Conservation (phyloP, 2,797 vertebrate genomes). For the Phalloptychus januarius region DNA sequence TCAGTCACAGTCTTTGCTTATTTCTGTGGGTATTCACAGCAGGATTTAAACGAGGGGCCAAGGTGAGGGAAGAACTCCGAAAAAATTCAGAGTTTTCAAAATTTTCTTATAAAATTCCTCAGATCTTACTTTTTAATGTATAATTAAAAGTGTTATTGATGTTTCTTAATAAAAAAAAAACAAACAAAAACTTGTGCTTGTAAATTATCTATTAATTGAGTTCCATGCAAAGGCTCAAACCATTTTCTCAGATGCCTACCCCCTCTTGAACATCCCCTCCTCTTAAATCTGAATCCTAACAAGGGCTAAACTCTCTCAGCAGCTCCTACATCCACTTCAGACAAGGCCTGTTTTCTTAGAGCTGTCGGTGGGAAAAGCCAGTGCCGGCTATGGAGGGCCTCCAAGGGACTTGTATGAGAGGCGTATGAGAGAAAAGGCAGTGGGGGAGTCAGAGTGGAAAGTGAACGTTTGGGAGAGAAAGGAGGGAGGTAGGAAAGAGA, state of each 20-base stretch:
- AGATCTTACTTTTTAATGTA: slow-evolving; percentile 23
- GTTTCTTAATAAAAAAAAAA: slow-evolving; percentile 11
- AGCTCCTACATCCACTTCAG: slow-evolving; percentile 72
- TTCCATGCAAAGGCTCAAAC: slow-evolving; percentile 29
- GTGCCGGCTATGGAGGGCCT: slow-evolving; percentile 64
- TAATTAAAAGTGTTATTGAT: slow-evolving; percentile 27
- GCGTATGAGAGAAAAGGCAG: slow-evolving; percentile 68
- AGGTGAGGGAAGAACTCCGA: slow-evolving; percentile 27
- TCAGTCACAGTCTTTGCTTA: slow-evolving; percentile 46
- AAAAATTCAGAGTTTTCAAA: slow-evolving; percentile 34
- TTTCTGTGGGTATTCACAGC: slow-evolving; percentile 46
- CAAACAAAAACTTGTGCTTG: background rate
- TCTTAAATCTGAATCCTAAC: slow-evolving; percentile 50
- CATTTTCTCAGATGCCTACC: slow-evolving; percentile 23
- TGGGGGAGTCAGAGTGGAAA: slow-evolving; percentile 54
- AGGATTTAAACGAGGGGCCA: slow-evolving; percentile 40
- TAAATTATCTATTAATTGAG: slow-evolving; percentile 15
- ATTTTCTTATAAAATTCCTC: slow-evolving; percentile 33
- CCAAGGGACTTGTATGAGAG: slow-evolving; percentile 67
- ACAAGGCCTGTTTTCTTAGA: slow-evolving; percentile 81
- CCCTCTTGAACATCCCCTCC: background rate
- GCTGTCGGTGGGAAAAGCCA: slow-evolving; percentile 74
- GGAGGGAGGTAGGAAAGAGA: slow-evolving; percentile 45
- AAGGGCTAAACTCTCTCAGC: slow-evolving; percentile 65
- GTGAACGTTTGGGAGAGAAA: slow-evolving; percentile 37